A percentile compares a stretch with the other conserved stretches of the same genome.
Evolutionary conservation across 2,113 vertebrate genomes (phyloP).

Genomic region (Thunnus thynnus): DNA sequence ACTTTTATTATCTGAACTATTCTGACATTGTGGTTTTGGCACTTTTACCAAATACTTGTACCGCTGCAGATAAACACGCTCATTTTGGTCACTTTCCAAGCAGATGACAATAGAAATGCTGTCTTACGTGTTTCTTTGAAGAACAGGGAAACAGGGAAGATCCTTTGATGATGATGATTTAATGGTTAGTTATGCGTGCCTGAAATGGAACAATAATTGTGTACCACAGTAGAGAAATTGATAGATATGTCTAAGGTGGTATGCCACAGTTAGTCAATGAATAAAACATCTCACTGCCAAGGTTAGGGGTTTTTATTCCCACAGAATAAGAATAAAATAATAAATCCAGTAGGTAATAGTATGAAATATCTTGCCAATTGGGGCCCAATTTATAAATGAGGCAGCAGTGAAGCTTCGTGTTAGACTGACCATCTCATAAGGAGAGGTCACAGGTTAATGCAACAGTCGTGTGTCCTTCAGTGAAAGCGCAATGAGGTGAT

Average conservation of each 20-base stretch:
- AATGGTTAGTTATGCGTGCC: not conserved
- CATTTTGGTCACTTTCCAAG: constrained; percentile 2
- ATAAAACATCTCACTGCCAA: constrained; percentile 17
- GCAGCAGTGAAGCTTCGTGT: constrained; percentile 14
- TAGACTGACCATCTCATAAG: constrained; percentile 21
- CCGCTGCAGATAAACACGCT: too few species aligned
- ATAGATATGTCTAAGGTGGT: not conserved
- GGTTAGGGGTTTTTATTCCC: constrained; percentile 13
- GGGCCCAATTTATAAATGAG: constrained; percentile 29
- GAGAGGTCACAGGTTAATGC: constrained; percentile 35
- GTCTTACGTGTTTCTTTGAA: not conserved
- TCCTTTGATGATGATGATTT: not conserved
- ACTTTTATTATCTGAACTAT: too few species aligned
- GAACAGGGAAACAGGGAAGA: not conserved
- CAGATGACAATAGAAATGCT: not conserved
- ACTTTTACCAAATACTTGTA: too few species aligned
- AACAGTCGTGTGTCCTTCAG: constrained; percentile 14
- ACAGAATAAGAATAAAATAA: constrained; percentile 13
- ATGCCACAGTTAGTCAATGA: not conserved
- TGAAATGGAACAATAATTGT: constrained; percentile 2
- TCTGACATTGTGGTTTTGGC: too few species aligned
- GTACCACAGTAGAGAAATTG: not conserved
- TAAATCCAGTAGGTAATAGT: constrained; percentile 4
- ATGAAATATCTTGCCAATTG: constrained; percentile 21
- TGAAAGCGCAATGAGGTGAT: constrained; percentile 11